Percentiles rank a stretch among this genome's conserved stretches.
Evolutionary conservation across 2,113 vertebrate species (phyloP).

Genomic region (Myanophis thanlyinensis): DNA sequence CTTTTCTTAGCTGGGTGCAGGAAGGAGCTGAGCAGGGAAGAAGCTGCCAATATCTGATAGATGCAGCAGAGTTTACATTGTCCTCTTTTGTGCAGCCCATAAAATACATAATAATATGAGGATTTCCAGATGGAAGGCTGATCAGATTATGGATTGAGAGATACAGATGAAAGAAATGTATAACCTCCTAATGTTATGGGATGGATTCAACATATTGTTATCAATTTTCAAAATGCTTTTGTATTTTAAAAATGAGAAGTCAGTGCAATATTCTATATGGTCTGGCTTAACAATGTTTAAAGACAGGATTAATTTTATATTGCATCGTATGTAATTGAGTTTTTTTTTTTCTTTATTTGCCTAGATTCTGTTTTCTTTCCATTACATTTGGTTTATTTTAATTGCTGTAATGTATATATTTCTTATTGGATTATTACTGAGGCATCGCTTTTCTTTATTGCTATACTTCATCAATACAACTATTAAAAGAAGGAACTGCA

Average conservation of each 20-base stretch:
- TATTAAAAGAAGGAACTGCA: not conserved
- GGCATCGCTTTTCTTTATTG: not conserved
- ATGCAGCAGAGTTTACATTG: not conserved
- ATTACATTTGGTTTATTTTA: not conserved
- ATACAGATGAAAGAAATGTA: not conserved
- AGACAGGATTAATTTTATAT: not conserved
- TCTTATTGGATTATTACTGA: not conserved
- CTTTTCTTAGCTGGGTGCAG: not conserved
- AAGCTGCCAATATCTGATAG: not conserved
- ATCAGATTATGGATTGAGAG: not conserved
- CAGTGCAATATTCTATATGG: not conserved
- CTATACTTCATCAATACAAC: not conserved
- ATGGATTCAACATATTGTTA: not conserved
- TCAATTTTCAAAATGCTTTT: not conserved
- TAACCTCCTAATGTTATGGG: not conserved
- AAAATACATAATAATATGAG: not conserved
- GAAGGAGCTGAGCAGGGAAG: not conserved
- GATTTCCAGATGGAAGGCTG: not conserved
- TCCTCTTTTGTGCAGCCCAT: not conserved
- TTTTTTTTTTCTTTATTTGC: not conserved
- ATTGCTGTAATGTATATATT: not conserved
- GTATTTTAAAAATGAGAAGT: not conserved
- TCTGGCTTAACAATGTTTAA: not conserved
- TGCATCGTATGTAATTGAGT: not conserved
- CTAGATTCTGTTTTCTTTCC: not conserved